phyloP scores from a whole-genome alignment of 2,888 invertebrate species.

The Tenthredo livida region DNA sequence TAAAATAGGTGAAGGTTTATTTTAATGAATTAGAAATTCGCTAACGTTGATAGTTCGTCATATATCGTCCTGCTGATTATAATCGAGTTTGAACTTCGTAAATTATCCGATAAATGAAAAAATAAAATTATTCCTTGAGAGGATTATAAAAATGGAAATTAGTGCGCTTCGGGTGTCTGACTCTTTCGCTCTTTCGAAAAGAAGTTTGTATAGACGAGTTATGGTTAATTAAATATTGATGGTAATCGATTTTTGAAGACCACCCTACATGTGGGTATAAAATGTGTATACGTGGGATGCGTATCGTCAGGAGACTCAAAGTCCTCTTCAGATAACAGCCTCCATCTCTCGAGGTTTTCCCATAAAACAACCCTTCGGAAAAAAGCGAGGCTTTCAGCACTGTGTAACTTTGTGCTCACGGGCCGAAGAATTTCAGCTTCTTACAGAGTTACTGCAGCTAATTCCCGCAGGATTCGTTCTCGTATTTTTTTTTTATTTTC shows the following conservation, averaged over 20 bases:
- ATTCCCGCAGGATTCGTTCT: conserved; percentile 31
- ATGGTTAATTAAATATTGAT: background rate
- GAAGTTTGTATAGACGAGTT: background rate
- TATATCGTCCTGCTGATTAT: background rate
- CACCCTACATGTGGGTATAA: background rate
- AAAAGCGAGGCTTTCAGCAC: background rate
- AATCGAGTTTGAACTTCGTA: background rate
- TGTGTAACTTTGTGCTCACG: background rate
- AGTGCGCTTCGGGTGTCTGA: background rate
- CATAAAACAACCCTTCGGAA: conserved; percentile 28
- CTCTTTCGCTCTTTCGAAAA: background rate
- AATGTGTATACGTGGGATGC: background rate
- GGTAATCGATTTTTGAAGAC: background rate
- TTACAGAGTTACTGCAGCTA: conserved; percentile 11
- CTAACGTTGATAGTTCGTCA: background rate
- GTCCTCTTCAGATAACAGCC: conserved; percentile 30
- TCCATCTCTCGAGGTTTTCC: background rate
- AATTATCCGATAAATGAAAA: background rate
- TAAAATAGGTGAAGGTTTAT: background rate
- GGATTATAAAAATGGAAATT: background rate
- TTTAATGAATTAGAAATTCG: background rate
- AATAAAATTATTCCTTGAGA: background rate
- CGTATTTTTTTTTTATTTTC: background rate
- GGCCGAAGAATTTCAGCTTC: conserved; percentile 4
- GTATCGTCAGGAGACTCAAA: background rate